phyloP scores from a whole-genome alignment of 2,113 vertebrate genomes.

The Mola mola region DNA sequence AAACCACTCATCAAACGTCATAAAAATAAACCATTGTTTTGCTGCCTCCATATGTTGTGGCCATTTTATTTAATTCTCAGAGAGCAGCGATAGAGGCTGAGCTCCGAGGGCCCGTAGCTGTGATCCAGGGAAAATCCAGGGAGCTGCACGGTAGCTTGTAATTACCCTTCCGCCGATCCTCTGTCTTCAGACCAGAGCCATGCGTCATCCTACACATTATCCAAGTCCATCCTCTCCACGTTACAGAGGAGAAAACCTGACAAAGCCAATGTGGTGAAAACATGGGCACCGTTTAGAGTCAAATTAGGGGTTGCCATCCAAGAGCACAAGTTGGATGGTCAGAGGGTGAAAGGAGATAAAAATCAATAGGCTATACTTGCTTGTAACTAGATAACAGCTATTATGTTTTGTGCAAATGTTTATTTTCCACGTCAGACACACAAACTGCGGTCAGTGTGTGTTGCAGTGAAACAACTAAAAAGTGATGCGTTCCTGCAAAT shows the following conservation, averaged over 20 bases:
- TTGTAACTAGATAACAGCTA: slow-evolving; percentile 33
- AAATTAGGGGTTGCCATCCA: slow-evolving; percentile 51
- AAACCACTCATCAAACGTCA: slow-evolving; percentile 84
- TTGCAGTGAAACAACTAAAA: slow-evolving; percentile 28
- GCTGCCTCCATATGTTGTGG: slow-evolving; percentile 82
- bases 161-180: slow-evolving; percentile 73
- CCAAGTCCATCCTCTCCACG: slow-evolving; percentile 68
- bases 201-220: slow-evolving; percentile 67
- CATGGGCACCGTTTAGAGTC: slow-evolving; percentile 64
- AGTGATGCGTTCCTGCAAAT: slow-evolving; percentile 60
- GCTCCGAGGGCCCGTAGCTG: slow-evolving; percentile 40
- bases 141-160: slow-evolving; percentile 72
- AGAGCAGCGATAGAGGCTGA: slow-evolving; percentile 30
- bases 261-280: slow-evolving; percentile 59
- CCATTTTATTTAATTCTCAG: slow-evolving; percentile 53
- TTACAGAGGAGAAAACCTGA: slow-evolving; percentile 52
- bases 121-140: slow-evolving; percentile 69
- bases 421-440: slow-evolving; percentile 7
- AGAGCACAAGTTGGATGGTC: slow-evolving; percentile 49
- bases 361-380: slow-evolving; percentile 1
- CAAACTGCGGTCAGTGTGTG: not conserved
- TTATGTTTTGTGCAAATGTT: slow-evolving; percentile 34
- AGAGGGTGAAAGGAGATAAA: slow-evolving; percentile 47
- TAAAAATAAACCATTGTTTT: slow-evolving; percentile 86
- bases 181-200: slow-evolving; percentile 64